Evolutionary conservation across 2,797 vertebrate species (phyloP).

Genomic region (Steatocranus sp.): DNA sequence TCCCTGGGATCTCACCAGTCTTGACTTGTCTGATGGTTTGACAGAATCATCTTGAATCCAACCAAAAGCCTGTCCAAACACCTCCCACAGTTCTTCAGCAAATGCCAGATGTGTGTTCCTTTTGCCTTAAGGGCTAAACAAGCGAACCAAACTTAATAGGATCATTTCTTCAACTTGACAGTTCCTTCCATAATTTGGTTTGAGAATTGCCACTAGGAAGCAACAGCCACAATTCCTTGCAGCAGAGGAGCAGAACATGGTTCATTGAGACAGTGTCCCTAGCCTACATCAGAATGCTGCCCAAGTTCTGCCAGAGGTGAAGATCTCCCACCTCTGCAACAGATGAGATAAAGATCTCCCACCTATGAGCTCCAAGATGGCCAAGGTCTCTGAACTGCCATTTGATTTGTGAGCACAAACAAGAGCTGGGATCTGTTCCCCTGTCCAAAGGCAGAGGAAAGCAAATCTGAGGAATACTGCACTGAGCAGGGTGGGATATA

Average conservation of each 20-base stretch:
- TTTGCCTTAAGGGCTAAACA: background rate
- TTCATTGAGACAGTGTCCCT: background rate
- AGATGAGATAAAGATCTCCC: background rate
- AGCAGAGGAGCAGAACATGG: background rate
- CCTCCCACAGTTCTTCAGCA: background rate
- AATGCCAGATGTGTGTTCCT: background rate
- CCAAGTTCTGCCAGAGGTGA: background rate
- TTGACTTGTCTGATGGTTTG: background rate
- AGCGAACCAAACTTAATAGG: background rate
- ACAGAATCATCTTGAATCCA: background rate
- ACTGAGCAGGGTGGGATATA: background rate
- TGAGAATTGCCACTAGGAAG: background rate
- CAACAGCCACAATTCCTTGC: background rate
- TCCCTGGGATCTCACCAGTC: background rate
- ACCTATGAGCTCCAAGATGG: background rate
- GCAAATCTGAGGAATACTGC: background rate
- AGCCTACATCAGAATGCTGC: background rate
- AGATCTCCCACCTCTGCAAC: background rate
- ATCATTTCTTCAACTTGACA: background rate
- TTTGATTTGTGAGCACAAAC: background rate
- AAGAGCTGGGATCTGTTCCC: background rate
- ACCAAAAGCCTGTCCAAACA: background rate
- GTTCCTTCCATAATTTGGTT: background rate
- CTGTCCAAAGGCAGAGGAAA: background rate
- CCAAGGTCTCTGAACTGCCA: background rate